Evolutionary conservation across 1,140 invertebrate species (phyloP).

Genomic region (Brachionus manjavacas): DNA sequence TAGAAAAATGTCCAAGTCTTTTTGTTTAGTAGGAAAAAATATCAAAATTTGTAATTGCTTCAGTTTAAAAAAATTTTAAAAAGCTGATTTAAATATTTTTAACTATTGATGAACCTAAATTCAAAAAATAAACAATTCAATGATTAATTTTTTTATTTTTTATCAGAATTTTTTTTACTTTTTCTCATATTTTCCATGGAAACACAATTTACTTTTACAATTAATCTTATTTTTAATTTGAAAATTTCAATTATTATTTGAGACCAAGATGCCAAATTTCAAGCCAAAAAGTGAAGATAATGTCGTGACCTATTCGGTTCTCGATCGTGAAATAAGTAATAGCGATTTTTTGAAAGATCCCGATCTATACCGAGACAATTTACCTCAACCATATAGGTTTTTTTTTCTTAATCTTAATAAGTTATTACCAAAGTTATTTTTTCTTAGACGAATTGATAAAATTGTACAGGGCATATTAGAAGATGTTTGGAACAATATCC

Average conservation of each 20-base stretch:
- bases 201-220: neutral
- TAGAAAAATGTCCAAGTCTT: too few species aligned
- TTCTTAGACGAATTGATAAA: slow-evolving; percentile 19
- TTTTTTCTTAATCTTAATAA: neutral
- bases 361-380: neutral
- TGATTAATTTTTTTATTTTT: neutral
- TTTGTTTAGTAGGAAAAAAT: too few species aligned
- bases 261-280: slow-evolving; percentile 10
- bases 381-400: slow-evolving; percentile 22
- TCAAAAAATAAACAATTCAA: neutral
- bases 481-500: neutral
- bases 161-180: neutral
- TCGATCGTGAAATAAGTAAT: neutral
- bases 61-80: too few species aligned
- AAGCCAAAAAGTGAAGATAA: neutral
- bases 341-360: slow-evolving; percentile 19
- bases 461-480: slow-evolving; percentile 6
- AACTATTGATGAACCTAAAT: neutral
- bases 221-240: neutral
- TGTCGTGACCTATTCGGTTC: slow-evolving; percentile 29
- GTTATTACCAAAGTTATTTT: neutral
- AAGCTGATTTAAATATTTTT: too few species aligned
- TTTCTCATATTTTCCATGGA: neutral
- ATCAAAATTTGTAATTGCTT: too few species aligned
- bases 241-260: neutral